These are phyloP conservation scores for Falco rusticolus DNA, from an alignment of 2,797 vertebrate genomes.

Conservation along the genomic window DNA sequence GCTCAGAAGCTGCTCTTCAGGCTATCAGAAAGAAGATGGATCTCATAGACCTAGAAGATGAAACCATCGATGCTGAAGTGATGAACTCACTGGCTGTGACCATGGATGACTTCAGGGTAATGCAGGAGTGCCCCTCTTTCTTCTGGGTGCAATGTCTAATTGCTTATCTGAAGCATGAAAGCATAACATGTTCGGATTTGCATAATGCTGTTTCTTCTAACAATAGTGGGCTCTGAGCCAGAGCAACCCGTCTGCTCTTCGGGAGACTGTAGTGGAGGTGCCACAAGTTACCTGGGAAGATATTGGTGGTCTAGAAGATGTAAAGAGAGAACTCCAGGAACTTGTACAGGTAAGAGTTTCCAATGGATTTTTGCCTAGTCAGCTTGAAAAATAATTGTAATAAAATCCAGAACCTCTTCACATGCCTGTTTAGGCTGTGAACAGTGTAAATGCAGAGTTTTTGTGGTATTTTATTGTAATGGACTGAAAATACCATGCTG, in stretches of 20 bases:
- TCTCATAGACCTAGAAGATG: conserved; percentile 96
- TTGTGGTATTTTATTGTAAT: neutral
- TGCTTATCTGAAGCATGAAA: neutral
- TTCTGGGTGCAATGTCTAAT: neutral
- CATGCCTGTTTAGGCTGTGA: neutral
- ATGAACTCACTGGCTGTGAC: conserved; percentile 98
- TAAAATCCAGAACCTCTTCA: neutral
- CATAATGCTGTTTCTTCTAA: neutral
- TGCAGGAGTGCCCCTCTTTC: neutral
- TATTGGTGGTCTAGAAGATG: conserved; percentile 96
- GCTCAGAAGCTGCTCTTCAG: conserved; percentile 97
- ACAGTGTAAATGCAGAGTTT: neutral
- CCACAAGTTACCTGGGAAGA: conserved; percentile 99
- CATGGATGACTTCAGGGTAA: conserved; percentile 99
- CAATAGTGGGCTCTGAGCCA: conserved; percentile 97
- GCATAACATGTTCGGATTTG: rapidly evolving
- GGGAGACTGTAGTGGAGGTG: conserved; percentile 97
- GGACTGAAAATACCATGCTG: neutral
- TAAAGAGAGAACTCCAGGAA: conserved; percentile 97
- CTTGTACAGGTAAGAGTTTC: conserved; percentile 89
- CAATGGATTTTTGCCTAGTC: neutral
- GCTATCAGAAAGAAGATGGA: conserved; percentile 99
- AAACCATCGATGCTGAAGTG: conserved; percentile 98
- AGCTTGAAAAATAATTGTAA: neutral
- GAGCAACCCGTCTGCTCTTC: conserved; percentile 96